phyloP scores from a whole-genome alignment of 2,888 invertebrate species.

The Ctenicera cuprea region DNA sequence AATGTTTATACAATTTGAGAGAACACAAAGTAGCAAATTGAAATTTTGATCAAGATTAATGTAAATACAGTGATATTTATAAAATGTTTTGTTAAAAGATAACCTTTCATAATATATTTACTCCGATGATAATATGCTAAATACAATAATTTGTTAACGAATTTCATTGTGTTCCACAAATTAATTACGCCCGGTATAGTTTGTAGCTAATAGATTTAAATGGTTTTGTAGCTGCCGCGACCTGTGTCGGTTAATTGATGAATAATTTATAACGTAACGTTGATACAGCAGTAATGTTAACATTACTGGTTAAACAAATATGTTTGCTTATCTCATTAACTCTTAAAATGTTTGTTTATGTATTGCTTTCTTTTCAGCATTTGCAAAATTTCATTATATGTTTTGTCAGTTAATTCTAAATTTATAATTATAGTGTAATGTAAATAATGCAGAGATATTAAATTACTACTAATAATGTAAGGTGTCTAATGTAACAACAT shows the following conservation, averaged over 20 bases:
- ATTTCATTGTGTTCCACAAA: not conserved
- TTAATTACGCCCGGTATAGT: constrained; percentile 10
- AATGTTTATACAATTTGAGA: too few relatives aligned
- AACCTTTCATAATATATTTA: not conserved
- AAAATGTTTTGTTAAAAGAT: too few relatives aligned
- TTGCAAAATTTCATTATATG: too few relatives aligned
- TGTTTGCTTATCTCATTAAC: too few relatives aligned
- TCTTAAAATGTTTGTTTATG: too few relatives aligned
- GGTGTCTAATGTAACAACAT: not conserved
- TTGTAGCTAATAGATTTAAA: constrained; percentile 20
- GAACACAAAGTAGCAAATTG: too few relatives aligned
- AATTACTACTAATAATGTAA: not conserved
- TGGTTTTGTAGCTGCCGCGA: not conserved
- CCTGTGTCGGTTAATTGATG: constrained; percentile 16
- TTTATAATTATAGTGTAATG: not conserved
- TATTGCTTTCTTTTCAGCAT: too few relatives aligned
- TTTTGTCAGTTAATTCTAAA: too few relatives aligned
- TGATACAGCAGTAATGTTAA: not conserved
- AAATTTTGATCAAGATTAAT: too few relatives aligned
- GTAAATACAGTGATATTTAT: too few relatives aligned
- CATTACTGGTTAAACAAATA: not conserved
- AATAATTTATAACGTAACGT: constrained; percentile 1
- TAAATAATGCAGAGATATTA: not conserved
- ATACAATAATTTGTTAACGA: not conserved
- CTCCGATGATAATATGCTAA: not conserved